A percentile compares a stretch with the other conserved stretches of the same genome.
Evolutionary conservation across 2,888 invertebrate species (phyloP).

Genomic region (Ophonus ardosiacus): DNA sequence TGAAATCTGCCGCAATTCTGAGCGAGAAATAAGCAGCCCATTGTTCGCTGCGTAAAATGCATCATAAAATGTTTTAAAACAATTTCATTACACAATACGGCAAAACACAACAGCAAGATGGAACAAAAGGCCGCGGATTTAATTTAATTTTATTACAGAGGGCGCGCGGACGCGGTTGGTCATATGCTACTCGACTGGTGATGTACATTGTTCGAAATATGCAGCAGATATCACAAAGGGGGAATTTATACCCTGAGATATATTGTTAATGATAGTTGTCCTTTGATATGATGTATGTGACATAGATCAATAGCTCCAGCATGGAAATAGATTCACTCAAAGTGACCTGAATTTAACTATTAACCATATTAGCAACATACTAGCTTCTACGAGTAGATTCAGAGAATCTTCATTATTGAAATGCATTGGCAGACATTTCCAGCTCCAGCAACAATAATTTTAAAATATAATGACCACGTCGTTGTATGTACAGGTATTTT

Average conservation of each 20-base stretch:
- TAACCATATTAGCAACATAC: background rate
- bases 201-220: background rate
- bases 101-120: conserved; percentile 37
- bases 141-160: conserved; percentile 60
- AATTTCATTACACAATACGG: conserved; percentile 58
- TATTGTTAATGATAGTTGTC: background rate
- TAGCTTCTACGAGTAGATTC: no score
- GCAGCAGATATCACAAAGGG: background rate
- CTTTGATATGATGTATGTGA: background rate
- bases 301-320: background rate
- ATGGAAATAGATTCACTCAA: background rate
- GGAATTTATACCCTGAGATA: background rate
- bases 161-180: conserved; percentile 9
- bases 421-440: no score
- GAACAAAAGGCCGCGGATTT: conserved; percentile 59
- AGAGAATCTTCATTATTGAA: no score
- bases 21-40: conserved; percentile 38
- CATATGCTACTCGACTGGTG: conserved; percentile 28
- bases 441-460: no score
- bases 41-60: conserved; percentile 47
- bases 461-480: no score
- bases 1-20: conserved; percentile 27
- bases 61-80: conserved; percentile 59
- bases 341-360: background rate
- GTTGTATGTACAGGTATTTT: no score